A percentile compares a stretch with the other conserved stretches of the same genome.
These are phyloP conservation scores for Spicauda simplicius DNA, from an alignment of 2,888 invertebrate genomes.

Conservation along the genomic window DNA sequence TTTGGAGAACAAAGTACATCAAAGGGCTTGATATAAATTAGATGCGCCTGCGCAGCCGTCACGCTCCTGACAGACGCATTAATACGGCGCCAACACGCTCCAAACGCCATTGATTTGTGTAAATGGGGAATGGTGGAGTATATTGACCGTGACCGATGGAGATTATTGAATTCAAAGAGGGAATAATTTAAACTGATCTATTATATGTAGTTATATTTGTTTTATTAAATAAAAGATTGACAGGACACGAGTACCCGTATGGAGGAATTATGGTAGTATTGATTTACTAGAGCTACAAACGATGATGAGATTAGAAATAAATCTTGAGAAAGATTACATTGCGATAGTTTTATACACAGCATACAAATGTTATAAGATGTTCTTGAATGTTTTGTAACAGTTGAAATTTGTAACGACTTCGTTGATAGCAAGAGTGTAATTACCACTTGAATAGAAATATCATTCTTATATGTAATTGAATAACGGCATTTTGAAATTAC, in stretches of 20 bases:
- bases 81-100: conserved; percentile 63
- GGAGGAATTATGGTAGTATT: neutral
- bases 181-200: conserved; percentile 36
- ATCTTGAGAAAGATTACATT: no score
- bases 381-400: no score
- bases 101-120: conserved; percentile 41
- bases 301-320: no score
- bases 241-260: conserved; percentile 4
- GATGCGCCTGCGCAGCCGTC: conserved; percentile 58
- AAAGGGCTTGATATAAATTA: conserved; percentile 67
- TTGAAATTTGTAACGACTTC: no score
- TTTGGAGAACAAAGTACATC: conserved; percentile 59
- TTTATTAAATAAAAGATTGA: conserved; percentile 5
- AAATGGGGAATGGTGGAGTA: conserved; percentile 47
- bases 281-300: neutral
- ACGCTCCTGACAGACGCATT: conserved; percentile 57
- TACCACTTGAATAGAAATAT: no score
- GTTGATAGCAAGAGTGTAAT: no score
- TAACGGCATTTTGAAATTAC: no score
- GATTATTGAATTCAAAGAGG: conserved; percentile 52
- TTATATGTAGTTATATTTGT: neutral
- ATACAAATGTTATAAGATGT: no score
- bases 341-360: no score
- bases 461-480: no score
- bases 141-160: conserved; percentile 64